Percentiles rank a stretch among this genome's conserved stretches.
Conservation (phyloP, 2,797 vertebrate genomes). For the Erithacus rubecula region DNA sequence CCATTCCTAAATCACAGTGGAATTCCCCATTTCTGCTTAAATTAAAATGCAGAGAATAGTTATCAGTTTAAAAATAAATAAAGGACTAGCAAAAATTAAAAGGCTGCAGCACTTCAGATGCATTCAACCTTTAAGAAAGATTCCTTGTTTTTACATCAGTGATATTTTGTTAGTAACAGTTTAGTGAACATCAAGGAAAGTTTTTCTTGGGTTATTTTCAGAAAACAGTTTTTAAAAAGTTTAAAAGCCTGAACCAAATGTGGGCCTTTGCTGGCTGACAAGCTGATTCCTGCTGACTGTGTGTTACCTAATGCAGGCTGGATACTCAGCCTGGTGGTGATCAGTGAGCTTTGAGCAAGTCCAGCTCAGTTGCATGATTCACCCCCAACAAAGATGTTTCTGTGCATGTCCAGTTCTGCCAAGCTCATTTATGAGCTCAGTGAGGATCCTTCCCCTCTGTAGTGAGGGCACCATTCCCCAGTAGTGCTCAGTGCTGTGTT, state of each 20-base stretch:
- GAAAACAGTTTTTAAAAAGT: neutral
- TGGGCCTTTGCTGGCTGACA: neutral
- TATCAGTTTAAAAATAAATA: neutral
- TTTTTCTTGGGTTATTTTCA: slow-evolving; percentile 54
- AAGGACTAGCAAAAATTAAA: neutral
- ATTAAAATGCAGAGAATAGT: neutral
- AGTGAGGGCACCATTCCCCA: rapidly evolving
- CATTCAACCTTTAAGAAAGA: slow-evolving; percentile 9
- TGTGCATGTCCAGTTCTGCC: rapidly evolving
- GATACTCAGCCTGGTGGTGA: neutral
- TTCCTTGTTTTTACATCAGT: slow-evolving; percentile 11
- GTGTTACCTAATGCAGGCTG: neutral
- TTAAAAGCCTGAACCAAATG: neutral
- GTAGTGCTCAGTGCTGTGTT: neutral
- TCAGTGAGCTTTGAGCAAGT: neutral
- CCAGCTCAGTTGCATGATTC: neutral
- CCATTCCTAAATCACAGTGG: neutral
- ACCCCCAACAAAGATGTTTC: rapidly evolving
- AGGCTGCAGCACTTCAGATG: neutral
- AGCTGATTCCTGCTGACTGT: neutral
- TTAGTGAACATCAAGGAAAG: neutral
- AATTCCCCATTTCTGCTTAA: neutral
- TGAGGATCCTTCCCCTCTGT: rapidly evolving
- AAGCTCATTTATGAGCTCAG: rapidly evolving
- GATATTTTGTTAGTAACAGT: slow-evolving; percentile 8